phyloP scores from a whole-genome alignment of 2,888 invertebrate genomes.

The Microdon myrmicae region DNA sequence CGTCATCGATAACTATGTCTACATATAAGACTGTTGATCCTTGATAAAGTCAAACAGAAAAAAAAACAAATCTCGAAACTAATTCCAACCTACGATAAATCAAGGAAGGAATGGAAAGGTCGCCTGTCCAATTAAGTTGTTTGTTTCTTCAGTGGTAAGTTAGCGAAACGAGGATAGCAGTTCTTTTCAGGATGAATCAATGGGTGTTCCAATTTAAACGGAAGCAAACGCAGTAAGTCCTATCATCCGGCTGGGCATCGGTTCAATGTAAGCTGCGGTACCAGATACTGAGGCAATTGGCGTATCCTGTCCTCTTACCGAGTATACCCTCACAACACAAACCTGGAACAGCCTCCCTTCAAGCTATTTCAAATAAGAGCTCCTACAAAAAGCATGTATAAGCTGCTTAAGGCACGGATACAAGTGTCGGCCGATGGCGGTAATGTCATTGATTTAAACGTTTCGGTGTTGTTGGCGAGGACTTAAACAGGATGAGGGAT shows the following conservation, averaged over 20 bases:
- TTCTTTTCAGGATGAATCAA: slow-evolving; percentile 32
- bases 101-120: slow-evolving; percentile 44
- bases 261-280: no score
- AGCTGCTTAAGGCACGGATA: not conserved
- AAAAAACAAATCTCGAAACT: slow-evolving; percentile 14
- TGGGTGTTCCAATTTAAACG: slow-evolving; percentile 39
- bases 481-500: slow-evolving; percentile 5
- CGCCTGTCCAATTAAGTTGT: slow-evolving; percentile 44
- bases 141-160: slow-evolving; percentile 10
- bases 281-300: no score
- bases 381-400: no score
- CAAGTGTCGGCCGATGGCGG: not conserved
- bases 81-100: slow-evolving; percentile 44
- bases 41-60: not conserved
- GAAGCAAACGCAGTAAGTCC: not conserved
- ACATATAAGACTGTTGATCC: slow-evolving; percentile 6
- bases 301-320: not conserved
- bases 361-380: no score
- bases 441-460: slow-evolving; percentile 19
- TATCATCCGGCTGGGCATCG: not conserved
- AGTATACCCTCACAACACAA: not conserved
- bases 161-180: slow-evolving; percentile 29
- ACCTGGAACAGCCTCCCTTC: no score
- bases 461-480: slow-evolving; percentile 8
- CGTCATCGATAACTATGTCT: not conserved